phyloP scores from a whole-genome alignment of 2,113 vertebrate species.

The Neofelis nebulosa region DNA sequence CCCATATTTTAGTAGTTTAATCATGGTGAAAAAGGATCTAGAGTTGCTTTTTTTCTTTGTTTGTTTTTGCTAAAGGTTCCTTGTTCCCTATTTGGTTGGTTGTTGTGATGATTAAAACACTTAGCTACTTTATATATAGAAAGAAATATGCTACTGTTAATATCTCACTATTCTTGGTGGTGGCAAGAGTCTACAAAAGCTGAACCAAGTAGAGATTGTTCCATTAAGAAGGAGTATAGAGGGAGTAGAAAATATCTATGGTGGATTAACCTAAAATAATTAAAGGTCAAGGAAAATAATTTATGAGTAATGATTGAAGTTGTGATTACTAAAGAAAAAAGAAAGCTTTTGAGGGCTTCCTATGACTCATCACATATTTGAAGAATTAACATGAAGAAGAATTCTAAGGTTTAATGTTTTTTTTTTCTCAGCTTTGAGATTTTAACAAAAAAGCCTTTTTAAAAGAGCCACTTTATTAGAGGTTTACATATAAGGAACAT shows the following conservation, averaged over 20 bases:
- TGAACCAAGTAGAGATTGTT: background rate
- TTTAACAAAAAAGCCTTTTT: background rate
- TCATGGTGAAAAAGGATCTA: background rate
- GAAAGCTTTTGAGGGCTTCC: background rate
- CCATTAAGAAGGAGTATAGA: slow-evolving; percentile 9
- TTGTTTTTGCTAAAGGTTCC: background rate
- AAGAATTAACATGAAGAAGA: slow-evolving; percentile 30
- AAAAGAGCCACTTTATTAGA: background rate
- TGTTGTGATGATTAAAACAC: background rate
- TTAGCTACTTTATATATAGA: background rate
- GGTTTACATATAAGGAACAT: background rate
- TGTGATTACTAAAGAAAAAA: slow-evolving; percentile 37
- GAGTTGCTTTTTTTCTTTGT: background rate
- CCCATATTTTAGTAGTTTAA: background rate
- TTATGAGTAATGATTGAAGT: slow-evolving; percentile 48
- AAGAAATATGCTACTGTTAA: background rate
- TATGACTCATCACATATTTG: slow-evolving; percentile 5
- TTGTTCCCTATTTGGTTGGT: background rate
- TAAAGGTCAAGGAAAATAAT: slow-evolving; percentile 28
- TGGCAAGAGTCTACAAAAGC: background rate
- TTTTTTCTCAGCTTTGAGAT: background rate
- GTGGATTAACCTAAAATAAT: slow-evolving; percentile 50
- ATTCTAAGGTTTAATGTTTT: background rate
- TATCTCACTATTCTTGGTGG: background rate
- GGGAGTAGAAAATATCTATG: slow-evolving; percentile 11